Base-by-base conservation (phyloP, 2,113 vertebrate species). In the Zingel zingel region DNA sequence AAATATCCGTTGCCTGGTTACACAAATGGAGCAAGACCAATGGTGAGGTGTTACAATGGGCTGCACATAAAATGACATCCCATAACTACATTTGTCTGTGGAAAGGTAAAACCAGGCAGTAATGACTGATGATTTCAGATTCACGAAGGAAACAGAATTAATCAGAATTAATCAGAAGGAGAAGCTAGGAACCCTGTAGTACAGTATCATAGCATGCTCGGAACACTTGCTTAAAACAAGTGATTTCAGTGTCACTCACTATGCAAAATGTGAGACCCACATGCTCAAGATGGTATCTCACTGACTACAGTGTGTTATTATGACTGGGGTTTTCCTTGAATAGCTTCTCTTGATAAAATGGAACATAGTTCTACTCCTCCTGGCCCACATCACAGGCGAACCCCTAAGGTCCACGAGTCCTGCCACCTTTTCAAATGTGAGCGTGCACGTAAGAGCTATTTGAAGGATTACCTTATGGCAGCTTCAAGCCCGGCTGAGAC, bases 1-100 rank as follows among this genome's bases (percentile, higher is more conserved):
- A 94, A 87, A 93, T 88, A 74, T 90, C 82, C 23, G 93, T 95
- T 95, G 94, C 94, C 91, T 92, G 88, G 94, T 90, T 91, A 94
- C 94, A 72, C 84, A 94, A 93, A 93, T 93, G 92, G 94, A 93
- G 89, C 79, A 77, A 88, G 85, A 91, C 86, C 89, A 81, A 73
- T 89, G 89, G 85, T 89, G 90, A 93, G 86, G 84, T 81, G 85
- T 88, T 90, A 93, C 90, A 93, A 94, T 92, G 81, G 83, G 70
- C 79, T 84, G 85, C 80, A 90, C 90, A 87, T 87, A 84, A 90
- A 94, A 91, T 85, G 90, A 89, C 93, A 90, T 92, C 88, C 84
- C 73, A 58, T 89, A 88, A 93, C 82, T 87, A 71, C 66, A 62
- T 90, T 89, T 86, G 85, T 93, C 85, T 78, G 81, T 51, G 64